Conservation (phyloP, 2,888 invertebrate genomes). For the Drosophila mulleri region DNA sequence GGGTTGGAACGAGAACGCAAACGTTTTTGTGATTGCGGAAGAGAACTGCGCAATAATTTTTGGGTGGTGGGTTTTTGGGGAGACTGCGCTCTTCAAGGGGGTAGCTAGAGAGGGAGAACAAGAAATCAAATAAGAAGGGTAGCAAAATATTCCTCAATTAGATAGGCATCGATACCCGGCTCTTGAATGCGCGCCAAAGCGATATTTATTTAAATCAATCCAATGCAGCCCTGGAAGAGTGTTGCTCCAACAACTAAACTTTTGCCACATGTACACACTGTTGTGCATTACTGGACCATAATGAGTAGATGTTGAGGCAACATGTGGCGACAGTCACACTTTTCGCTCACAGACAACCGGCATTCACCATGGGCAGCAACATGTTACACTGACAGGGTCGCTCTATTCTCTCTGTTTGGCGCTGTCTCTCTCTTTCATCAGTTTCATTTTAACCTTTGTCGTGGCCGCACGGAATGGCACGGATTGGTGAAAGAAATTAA, state of each 20-base stretch:
- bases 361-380: constrained; percentile 43
- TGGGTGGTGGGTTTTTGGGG: constrained; percentile 52
- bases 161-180: neutral
- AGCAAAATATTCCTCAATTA: neutral
- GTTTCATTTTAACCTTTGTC: constrained; percentile 63
- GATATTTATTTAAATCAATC: neutral
- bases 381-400: constrained; percentile 46
- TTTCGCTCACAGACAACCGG: neutral
- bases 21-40: constrained; percentile 33
- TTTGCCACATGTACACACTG: constrained; percentile 35
- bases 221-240: constrained; percentile 25
- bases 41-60: constrained; percentile 63
- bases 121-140: neutral
- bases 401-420: constrained; percentile 39
- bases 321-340: constrained; percentile 49
- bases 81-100: constrained; percentile 29
- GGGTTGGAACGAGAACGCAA: constrained; percentile 59
- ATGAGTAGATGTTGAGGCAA: constrained; percentile 40
- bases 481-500: constrained; percentile 59
- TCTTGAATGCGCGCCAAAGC: constrained; percentile 3
- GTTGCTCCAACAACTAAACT: neutral
- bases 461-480: constrained; percentile 63
- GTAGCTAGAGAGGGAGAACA: constrained; percentile 6
- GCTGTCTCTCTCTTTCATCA: constrained; percentile 56
- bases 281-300: constrained; percentile 7